A percentile compares a stretch with the other conserved stretches of the same genome.
Conservation (phyloP, 1,140 invertebrate species). For the Neodiprion fabricii region DNA sequence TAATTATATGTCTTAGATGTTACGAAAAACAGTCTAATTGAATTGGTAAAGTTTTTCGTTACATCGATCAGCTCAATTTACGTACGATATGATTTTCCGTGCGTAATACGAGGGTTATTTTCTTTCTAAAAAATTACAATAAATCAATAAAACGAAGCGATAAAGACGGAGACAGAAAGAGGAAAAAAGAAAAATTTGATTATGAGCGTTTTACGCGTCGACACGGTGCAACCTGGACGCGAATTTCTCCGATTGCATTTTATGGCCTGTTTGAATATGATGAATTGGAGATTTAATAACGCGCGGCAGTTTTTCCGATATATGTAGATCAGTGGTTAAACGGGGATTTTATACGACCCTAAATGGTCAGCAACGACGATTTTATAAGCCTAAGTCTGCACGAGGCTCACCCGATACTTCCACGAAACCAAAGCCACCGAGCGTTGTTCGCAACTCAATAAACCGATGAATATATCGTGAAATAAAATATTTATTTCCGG, state of each 20-base stretch:
- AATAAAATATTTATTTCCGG: neutral
- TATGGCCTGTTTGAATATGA: neutral
- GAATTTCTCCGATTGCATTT: neutral
- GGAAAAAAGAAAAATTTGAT: no score
- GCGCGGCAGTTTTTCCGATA: neutral
- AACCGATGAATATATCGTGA: neutral
- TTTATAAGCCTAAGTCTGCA: neutral
- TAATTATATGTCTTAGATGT: neutral
- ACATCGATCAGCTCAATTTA: no score
- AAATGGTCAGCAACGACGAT: neutral
- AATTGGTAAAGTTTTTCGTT: neutral
- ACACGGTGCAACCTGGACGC: no score
- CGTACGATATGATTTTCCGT: no score
- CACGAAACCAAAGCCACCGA: neutral
- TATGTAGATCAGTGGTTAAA: neutral
- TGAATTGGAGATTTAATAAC: constrained; percentile 1
- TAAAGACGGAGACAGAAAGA: no score
- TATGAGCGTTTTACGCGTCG: no score
- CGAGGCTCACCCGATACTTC: no score
- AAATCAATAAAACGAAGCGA: no score
- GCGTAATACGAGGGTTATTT: no score
- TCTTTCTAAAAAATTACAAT: no score
- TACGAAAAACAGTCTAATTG: neutral
- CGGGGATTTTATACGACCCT: constrained; percentile 1
- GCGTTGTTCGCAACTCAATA: neutral